Conservation (phyloP, 2,113 vertebrate species). For the Prolemur simus region DNA sequence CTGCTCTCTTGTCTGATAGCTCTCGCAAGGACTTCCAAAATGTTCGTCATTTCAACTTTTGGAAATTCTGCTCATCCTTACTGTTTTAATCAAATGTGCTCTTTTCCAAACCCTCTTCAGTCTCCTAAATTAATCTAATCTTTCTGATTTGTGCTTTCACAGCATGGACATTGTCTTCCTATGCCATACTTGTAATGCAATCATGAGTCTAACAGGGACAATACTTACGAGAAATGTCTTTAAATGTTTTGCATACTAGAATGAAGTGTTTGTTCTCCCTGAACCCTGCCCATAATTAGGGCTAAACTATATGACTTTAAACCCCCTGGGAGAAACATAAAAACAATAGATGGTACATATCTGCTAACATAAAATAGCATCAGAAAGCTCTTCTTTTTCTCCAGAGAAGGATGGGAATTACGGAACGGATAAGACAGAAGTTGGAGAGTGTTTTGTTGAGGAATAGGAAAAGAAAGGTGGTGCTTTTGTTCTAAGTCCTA, state of each 20-base stretch:
- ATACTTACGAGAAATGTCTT: neutral
- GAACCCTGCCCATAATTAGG: neutral
- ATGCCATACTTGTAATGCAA: neutral
- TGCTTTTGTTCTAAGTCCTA: neutral
- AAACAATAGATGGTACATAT: neutral
- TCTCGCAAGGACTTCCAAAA: too few species aligned
- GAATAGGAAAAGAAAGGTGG: neutral
- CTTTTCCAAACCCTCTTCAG: neutral
- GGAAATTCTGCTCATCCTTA: neutral
- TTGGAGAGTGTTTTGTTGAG: neutral
- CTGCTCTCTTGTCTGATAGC: too few species aligned
- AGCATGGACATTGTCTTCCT: neutral
- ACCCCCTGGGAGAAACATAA: neutral
- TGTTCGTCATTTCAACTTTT: neutral
- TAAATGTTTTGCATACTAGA: neutral
- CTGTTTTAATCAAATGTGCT: neutral
- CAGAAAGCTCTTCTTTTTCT: neutral
- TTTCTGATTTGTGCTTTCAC: neutral
- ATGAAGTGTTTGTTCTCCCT: neutral
- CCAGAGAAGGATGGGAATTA: neutral
- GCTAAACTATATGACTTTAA: neutral
- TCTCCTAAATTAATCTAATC: neutral
- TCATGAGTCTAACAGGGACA: neutral
- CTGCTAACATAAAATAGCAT: neutral
- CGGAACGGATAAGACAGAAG: neutral